A percentile compares a stretch with the other conserved stretches of the same genome.
These are phyloP conservation scores for Sebastes hopkinsi DNA, from an alignment of 2,797 vertebrate species.

Conservation along the genomic window DNA sequence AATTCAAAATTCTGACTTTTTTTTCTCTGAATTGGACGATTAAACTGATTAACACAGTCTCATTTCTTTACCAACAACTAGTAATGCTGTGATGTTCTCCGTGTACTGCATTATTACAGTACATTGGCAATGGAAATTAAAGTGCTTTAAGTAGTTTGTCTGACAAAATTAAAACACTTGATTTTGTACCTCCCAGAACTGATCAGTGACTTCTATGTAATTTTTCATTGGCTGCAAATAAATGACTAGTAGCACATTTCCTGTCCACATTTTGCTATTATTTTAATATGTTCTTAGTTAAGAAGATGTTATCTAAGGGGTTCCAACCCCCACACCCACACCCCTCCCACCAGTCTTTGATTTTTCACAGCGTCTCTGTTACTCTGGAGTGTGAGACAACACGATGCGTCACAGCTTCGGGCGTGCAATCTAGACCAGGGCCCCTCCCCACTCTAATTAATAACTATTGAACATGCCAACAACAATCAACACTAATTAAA, in stretches of 20 bases:
- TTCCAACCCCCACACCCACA: conserved; percentile 3
- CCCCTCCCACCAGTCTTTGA: conserved; percentile 13
- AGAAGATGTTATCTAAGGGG: conserved; percentile 25
- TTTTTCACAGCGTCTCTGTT: conserved; percentile 66
- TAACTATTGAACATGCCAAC: conserved; percentile 90
- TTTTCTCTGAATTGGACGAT: background rate
- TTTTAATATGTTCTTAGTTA: conserved; percentile 12
- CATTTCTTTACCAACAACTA: no score
- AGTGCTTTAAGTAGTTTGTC: no score
- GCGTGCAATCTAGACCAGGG: conserved; percentile 81
- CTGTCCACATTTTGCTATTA: background rate
- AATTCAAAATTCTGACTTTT: background rate
- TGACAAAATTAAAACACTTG: background rate
- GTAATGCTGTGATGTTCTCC: background rate
- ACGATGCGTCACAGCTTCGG: conserved; percentile 80
- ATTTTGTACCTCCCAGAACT: background rate
- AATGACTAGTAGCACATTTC: background rate
- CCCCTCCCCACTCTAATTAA: conserved; percentile 88
- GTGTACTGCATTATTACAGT: background rate
- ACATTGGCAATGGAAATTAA: background rate
- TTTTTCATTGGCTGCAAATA: background rate
- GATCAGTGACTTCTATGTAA: background rate
- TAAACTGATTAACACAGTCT: background rate
- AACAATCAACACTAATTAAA: conserved; percentile 96
- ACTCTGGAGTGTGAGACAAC: conserved; percentile 78